A percentile compares a stretch with the other conserved stretches of the same genome.
phyloP scores from a whole-genome alignment of 2,113 vertebrate genomes.

The Rhadina sibilatrix region DNA sequence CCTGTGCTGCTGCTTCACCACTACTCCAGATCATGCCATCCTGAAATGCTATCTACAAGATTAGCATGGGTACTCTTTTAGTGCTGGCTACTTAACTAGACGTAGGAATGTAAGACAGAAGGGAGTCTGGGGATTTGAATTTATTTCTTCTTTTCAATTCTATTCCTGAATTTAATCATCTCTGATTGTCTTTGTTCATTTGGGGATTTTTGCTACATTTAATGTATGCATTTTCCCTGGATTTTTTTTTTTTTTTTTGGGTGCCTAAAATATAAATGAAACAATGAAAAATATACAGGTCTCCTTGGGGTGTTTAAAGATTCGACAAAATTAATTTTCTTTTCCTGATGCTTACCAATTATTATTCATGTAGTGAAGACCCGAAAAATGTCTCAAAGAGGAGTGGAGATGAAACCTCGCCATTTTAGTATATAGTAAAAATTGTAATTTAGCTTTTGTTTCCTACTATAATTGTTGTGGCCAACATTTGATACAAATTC shows the following conservation, averaged over 20 bases:
- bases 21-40: background rate
- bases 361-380: background rate
- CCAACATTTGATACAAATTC: background rate
- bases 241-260: background rate
- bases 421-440: background rate
- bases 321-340: background rate
- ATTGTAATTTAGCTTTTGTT: background rate
- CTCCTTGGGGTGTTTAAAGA: background rate
- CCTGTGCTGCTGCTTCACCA: background rate
- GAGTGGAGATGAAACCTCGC: background rate
- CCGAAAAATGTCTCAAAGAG: background rate
- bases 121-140: rapidly evolving
- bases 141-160: background rate
- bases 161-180: background rate
- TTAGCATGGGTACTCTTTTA: background rate
- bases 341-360: background rate
- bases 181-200: background rate
- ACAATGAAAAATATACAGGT: background rate
- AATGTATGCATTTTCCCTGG: background rate
- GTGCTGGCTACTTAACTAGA: background rate
- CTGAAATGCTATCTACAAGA: background rate
- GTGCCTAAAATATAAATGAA: background rate
- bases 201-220: background rate
- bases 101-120: background rate
- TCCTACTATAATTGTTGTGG: background rate